Conservation (phyloP, 2,888 invertebrate species). For the Cheilosia impressa region DNA sequence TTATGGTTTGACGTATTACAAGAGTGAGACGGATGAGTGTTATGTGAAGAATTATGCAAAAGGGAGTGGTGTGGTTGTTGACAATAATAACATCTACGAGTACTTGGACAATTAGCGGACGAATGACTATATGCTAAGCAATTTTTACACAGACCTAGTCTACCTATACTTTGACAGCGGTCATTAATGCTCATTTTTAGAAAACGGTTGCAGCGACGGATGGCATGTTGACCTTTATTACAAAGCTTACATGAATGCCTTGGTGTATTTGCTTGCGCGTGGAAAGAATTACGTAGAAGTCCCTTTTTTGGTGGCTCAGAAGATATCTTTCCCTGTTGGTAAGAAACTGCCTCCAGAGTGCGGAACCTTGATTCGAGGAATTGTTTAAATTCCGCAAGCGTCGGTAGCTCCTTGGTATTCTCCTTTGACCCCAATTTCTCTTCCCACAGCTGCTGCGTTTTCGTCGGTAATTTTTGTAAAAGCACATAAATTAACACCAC, state of each 20-base stretch:
- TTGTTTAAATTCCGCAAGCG: neutral
- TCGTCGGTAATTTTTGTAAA: neutral
- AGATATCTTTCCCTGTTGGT: neutral
- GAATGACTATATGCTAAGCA: neutral
- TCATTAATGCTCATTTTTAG: conserved; percentile 5
- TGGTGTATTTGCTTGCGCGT: neutral
- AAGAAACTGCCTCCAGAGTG: neutral
- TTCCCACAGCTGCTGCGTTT: neutral
- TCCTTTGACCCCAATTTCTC: neutral
- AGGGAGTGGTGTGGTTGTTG: conserved; percentile 15
- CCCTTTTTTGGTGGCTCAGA: neutral
- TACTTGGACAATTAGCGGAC: conserved; percentile 5
- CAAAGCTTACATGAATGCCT: neutral
- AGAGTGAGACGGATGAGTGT: neutral
- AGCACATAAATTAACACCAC: neutral
- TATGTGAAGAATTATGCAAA: neutral
- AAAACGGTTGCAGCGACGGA: neutral
- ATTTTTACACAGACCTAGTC: neutral
- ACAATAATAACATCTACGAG: neutral
- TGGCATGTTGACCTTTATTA: neutral
- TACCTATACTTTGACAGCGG: neutral
- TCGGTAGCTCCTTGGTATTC: neutral
- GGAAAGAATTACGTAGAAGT: neutral
- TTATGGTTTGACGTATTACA: neutral
- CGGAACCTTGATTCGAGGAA: neutral